phyloP scores from a whole-genome alignment of 2,797 vertebrate genomes.

The Silurus lanzhouensis region DNA sequence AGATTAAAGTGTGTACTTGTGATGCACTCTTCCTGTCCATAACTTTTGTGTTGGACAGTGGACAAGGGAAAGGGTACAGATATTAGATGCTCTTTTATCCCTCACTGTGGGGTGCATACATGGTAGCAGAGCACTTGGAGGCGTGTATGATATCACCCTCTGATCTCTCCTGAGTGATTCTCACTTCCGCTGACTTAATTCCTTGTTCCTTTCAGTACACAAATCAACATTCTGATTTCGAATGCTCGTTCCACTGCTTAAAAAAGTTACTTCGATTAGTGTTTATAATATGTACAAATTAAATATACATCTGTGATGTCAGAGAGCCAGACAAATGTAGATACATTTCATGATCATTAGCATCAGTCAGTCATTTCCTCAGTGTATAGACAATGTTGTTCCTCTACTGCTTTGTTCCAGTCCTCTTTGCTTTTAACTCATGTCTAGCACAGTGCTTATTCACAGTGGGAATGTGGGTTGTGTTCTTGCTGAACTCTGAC shows the following conservation, averaged over 20 bases:
- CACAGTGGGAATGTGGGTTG: not conserved
- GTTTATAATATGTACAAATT: not conserved
- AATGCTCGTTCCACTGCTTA: not conserved
- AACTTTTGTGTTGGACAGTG: slow-evolving; percentile 20
- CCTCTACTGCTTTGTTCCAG: not conserved
- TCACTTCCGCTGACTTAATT: slow-evolving; percentile 34
- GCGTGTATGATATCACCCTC: slow-evolving; percentile 59
- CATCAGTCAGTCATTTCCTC: slow-evolving; percentile 13
- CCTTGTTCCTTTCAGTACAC: not conserved
- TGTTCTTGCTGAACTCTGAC: slow-evolving; percentile 16
- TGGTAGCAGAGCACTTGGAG: slow-evolving; percentile 70
- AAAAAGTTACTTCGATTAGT: not conserved
- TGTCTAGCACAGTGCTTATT: slow-evolving; percentile 25
- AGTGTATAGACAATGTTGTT: not conserved
- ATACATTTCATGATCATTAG: not conserved
- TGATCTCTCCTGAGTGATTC: slow-evolving; percentile 30
- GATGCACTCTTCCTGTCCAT: slow-evolving; percentile 7
- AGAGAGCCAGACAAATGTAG: not conserved
- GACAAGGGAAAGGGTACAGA: not conserved
- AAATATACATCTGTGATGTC: slow-evolving; percentile 15
- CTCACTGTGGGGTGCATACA: slow-evolving; percentile 68
- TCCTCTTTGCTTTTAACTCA: not conserved
- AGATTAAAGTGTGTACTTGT: not conserved
- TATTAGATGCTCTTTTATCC: slow-evolving; percentile 39
- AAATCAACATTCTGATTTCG: not conserved